Evolutionary conservation across 2,113 vertebrate species (phyloP).

Genomic region (Myiagra hebetior): DNA sequence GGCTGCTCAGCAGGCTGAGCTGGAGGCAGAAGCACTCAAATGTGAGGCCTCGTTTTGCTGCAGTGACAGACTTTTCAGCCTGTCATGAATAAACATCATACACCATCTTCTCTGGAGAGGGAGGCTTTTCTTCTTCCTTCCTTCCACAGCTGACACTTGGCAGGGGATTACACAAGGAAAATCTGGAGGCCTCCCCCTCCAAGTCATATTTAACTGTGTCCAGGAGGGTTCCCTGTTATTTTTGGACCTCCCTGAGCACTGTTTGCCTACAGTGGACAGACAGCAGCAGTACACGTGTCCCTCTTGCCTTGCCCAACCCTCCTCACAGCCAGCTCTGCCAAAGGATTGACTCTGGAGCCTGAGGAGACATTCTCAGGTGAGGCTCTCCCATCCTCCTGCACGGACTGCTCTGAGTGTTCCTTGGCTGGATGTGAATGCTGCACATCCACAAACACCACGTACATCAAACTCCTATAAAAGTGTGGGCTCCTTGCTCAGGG

Average conservation of each 20-base stretch:
- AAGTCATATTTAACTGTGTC: accelerated
- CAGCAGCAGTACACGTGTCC: accelerated
- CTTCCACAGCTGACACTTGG: not conserved
- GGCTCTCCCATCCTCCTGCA: not conserved
- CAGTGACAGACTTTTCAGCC: not conserved
- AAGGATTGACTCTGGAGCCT: not conserved
- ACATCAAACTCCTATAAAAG: not conserved
- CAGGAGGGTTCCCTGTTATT: not conserved
- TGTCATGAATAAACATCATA: not conserved
- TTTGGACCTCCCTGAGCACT: not conserved
- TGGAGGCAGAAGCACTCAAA: not conserved
- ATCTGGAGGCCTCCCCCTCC: not conserved
- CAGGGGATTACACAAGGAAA: no score
- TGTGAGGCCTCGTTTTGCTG: not conserved
- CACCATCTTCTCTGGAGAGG: not conserved
- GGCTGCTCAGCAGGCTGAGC: not conserved
- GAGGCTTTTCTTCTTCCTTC: not conserved
- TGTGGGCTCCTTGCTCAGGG: accelerated
- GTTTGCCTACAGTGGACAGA: accelerated
- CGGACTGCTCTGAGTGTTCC: no score
- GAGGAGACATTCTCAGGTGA: not conserved
- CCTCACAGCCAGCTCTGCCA: not conserved
- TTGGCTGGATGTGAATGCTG: accelerated
- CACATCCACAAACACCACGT: accelerated
- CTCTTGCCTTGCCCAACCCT: not conserved